A percentile compares a stretch with the other conserved stretches of the same genome.
Conservation (phyloP, 2,888 invertebrate species). For the Patella pellucida region DNA sequence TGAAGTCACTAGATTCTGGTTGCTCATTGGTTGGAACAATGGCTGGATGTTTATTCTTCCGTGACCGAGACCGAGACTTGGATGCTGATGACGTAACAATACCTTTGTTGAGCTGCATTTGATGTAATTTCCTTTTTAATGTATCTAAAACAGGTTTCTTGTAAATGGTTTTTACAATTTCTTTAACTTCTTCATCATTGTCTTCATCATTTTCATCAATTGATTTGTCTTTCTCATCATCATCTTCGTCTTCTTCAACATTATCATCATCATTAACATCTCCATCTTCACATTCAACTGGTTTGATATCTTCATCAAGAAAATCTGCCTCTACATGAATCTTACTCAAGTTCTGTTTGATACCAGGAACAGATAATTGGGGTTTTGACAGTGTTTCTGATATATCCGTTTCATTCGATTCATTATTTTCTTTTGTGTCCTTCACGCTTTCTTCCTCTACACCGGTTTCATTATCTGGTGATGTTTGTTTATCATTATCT, state of each 20-base stretch:
- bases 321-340: slow-evolving; percentile 69
- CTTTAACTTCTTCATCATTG: neutral
- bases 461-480: no score
- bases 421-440: no score
- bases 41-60: neutral
- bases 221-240: slow-evolving; percentile 4
- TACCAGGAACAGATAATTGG: slow-evolving; percentile 42
- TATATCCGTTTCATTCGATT: slow-evolving; percentile 9
- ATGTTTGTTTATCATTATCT: no score
- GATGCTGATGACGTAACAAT: neutral
- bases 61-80: neutral
- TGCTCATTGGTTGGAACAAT: neutral
- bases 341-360: slow-evolving; percentile 69
- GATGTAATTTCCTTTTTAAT: neutral
- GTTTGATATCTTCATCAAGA: slow-evolving; percentile 67
- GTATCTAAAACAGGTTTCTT: neutral
- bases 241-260: slow-evolving; percentile 19
- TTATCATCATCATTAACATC: slow-evolving; percentile 1
- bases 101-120: neutral
- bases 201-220: slow-evolving; percentile 10
- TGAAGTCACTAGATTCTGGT: slow-evolving; percentile 16
- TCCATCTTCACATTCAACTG: slow-evolving; percentile 36
- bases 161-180: neutral
- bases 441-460: no score
- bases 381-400: slow-evolving; percentile 3